Evolutionary conservation across 92 coral and sea anemone genomes (phyloP), one percentile per base, ranked within the genome.

Genomic region (Pocillopora grandis): DNA sequence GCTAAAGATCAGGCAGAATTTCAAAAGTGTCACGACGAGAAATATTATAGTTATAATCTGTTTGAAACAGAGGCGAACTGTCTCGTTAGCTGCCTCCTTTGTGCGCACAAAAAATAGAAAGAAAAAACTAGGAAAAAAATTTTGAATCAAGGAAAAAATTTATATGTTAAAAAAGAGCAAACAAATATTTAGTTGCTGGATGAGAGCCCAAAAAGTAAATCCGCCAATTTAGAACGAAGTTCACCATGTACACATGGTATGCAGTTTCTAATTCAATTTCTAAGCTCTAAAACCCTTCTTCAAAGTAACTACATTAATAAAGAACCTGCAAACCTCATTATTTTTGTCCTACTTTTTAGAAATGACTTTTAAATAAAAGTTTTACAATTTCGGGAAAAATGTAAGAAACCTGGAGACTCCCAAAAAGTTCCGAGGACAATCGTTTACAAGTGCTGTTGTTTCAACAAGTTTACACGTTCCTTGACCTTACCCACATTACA

Each of bases 1-100:
- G 66, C 3, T 21, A 56, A 56, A 57, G 31, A 58, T 64, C 9
- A 42, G 8, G 21, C 2, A 75, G 49, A 62, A 83, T 60, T 37
- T 48, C 80, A 82, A 71, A 71, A 63, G 86, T 19, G 78, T 55
- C 61, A 59, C 58, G 60, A 10, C 16, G 52, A 42, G 61, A 71
- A 72, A 10, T n/a, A 33, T 63, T 21, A 64, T 20, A n/a, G 16
- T 35, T 36, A 42, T 77, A 71, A 48, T 4, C 72, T 42, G 49
- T 62, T 36, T 77, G 23, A 13, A 77, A 56, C 19, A 62, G 35
- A 77, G 81, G 61, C 71, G 61, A 59, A 27, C 81, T 62, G 21
- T 9, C 12, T 61, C 23, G 49, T 35, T 19, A 62, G 60, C 64
- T 63, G 60, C 62, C 42, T 63, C 2, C 35, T 42, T 36, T 77